A percentile compares a stretch with the other conserved stretches of the same genome.
These are phyloP conservation scores for Lutraria rhynchaena DNA, from an alignment of 1,140 invertebrate species.

Conservation along the genomic window DNA sequence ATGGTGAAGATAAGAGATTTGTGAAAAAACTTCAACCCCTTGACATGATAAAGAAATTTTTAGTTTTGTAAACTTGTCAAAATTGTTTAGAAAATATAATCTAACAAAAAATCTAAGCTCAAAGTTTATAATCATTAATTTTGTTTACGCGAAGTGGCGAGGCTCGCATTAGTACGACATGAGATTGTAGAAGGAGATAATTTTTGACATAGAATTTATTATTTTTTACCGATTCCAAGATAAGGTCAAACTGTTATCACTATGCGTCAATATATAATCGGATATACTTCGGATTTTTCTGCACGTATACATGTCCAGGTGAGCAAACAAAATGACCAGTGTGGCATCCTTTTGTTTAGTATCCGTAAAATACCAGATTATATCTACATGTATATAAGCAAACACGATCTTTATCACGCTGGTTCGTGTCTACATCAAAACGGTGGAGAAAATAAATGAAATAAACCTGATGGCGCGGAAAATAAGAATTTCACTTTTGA, in stretches of 20 bases:
- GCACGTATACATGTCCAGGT: too few species aligned
- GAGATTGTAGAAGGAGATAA: background rate
- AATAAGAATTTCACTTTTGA: too few species aligned
- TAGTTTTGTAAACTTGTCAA: conserved; percentile 52
- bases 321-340: too few species aligned
- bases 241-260: conserved; percentile 5
- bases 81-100: background rate
- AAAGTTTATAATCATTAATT: background rate
- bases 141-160: background rate
- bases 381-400: too few species aligned
- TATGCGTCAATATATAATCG: conserved; percentile 24
- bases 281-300: background rate
- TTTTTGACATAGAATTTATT: conserved; percentile 23
- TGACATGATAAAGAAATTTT: conserved; percentile 32
- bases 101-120: background rate
- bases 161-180: background rate
- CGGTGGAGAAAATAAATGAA: too few species aligned
- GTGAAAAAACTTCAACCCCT: background rate
- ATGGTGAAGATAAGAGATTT: background rate
- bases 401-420: too few species aligned
- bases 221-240: conserved; percentile 23
- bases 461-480: too few species aligned
- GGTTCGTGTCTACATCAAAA: too few species aligned
- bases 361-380: too few species aligned
- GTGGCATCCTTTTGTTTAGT: too few species aligned